Evolutionary conservation across 2,888 invertebrate genomes (phyloP).

Genomic region (Zootermopsis nevadensis): DNA sequence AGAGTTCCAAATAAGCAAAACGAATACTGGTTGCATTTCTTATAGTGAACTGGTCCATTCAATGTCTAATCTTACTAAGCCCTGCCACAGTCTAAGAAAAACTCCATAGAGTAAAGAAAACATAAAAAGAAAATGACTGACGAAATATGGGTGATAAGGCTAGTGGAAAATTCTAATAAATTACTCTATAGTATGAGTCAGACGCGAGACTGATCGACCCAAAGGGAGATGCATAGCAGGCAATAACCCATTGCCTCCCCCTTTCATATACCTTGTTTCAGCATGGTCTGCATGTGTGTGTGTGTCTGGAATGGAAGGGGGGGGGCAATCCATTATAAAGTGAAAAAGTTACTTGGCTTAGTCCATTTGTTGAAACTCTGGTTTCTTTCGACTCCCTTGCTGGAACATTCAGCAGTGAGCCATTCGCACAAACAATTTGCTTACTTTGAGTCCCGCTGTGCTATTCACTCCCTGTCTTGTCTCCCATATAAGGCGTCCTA

Average conservation of each 20-base stretch:
- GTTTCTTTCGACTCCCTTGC: neutral
- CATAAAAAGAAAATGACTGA: neutral
- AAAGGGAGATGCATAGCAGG: constrained; percentile 4
- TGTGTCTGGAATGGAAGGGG: neutral
- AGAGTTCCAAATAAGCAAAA: too few relatives aligned
- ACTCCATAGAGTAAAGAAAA: too few relatives aligned
- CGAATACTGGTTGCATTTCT: too few relatives aligned
- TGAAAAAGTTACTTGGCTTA: constrained; percentile 35
- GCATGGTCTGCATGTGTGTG: neutral
- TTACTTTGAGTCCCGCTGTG: constrained; percentile 36
- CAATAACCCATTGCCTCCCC: neutral
- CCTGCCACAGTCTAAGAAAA: too few relatives aligned
- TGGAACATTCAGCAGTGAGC: constrained; percentile 29
- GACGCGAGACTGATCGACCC: neutral
- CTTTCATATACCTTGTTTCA: neutral
- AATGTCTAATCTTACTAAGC: too few relatives aligned
- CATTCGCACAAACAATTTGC: constrained; percentile 45
- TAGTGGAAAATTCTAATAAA: neutral
- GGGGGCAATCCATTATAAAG: constrained; percentile 36
- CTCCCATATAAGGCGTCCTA: constrained; percentile 26
- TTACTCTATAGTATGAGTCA: constrained; percentile 6
- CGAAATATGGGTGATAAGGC: neutral
- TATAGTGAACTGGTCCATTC: too few relatives aligned
- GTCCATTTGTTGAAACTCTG: constrained; percentile 37
- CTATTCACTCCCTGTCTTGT: constrained; percentile 28